phyloP scores from a whole-genome alignment of 2,888 invertebrate species.

The Sylvicola fuscatus region DNA sequence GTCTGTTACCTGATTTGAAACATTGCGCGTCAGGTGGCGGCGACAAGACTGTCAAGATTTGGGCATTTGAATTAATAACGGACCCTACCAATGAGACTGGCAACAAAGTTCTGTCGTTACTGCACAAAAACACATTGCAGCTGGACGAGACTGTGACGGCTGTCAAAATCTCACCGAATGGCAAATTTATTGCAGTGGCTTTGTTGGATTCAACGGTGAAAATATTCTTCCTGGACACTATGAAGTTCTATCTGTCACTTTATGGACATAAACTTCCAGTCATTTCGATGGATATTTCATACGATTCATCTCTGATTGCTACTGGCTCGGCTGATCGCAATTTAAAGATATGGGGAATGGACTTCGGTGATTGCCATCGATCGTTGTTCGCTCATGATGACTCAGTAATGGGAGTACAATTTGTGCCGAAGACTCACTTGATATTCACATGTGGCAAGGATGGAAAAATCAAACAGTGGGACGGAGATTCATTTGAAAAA shows the following conservation, averaged over 20 bases:
- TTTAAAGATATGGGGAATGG: conserved; percentile 95
- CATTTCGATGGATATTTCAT: conserved; percentile 79
- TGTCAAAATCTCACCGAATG: conserved; percentile 65
- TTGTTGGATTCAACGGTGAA: conserved; percentile 86
- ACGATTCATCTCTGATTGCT: conserved; percentile 65
- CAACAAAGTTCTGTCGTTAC: conserved; percentile 46
- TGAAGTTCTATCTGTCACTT: conserved; percentile 87
- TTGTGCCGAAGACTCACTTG: conserved; percentile 79
- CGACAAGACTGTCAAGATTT: conserved; percentile 80
- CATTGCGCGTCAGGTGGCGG: conserved; percentile 72
- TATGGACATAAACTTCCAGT: conserved; percentile 96
- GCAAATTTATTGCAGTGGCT: conserved; percentile 72
- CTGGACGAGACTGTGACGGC: conserved; percentile 74
- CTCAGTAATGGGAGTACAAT: conserved; percentile 72
- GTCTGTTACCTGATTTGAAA: conserved; percentile 59
- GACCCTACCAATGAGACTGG: conserved; percentile 42
- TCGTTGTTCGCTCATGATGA: conserved; percentile 94
- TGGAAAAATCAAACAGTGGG: conserved; percentile 92
- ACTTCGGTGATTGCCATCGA: conserved; percentile 95
- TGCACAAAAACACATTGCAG: conserved; percentile 65
- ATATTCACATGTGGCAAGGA: conserved; percentile 90
- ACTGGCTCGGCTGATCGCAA: conserved; percentile 93
- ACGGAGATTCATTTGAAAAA: conserved; percentile 77
- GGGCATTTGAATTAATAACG: conserved; percentile 75
- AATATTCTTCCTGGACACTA: conserved; percentile 82